These are phyloP conservation scores for Cerceris ruficornis DNA, from an alignment of 2,888 invertebrate genomes.

Conservation along the genomic window DNA sequence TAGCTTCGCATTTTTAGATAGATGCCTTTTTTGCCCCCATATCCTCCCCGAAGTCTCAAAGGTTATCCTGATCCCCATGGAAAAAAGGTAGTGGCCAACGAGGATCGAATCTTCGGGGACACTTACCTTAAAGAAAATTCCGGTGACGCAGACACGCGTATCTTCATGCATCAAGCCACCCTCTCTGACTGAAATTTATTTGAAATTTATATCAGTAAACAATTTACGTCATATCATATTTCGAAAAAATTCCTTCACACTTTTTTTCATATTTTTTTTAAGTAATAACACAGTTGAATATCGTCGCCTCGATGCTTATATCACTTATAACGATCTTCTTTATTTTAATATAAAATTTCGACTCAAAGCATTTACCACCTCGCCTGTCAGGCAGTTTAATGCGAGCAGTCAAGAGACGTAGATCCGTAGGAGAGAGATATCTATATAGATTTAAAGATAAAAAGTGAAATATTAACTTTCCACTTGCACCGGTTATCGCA, in stretches of 20 bases:
- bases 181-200: not conserved
- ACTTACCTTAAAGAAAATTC: constrained; percentile 24
- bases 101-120: constrained; percentile 22
- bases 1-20: not conserved
- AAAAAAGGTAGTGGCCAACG: constrained; percentile 7
- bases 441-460: not conserved
- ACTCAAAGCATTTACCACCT: not conserved
- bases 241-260: no score
- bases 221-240: not conserved
- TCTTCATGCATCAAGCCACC: constrained; percentile 1
- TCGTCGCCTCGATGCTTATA: no score
- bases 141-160: not conserved
- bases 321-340: no score
- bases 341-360: no score
- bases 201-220: constrained; percentile 9
- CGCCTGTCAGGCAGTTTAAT: constrained; percentile 4
- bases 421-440: constrained; percentile 9
- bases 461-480: constrained; percentile 50
- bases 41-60: constrained; percentile 22
- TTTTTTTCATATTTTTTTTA: no score
- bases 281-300: no score
- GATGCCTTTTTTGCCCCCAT: constrained; percentile 12
- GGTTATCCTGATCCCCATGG: constrained; percentile 17
- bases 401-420: constrained; percentile 4
- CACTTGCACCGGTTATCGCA: constrained; percentile 44